Evolutionary conservation across 2,113 vertebrate species (phyloP).

Genomic region (Coptodon rendalli): DNA sequence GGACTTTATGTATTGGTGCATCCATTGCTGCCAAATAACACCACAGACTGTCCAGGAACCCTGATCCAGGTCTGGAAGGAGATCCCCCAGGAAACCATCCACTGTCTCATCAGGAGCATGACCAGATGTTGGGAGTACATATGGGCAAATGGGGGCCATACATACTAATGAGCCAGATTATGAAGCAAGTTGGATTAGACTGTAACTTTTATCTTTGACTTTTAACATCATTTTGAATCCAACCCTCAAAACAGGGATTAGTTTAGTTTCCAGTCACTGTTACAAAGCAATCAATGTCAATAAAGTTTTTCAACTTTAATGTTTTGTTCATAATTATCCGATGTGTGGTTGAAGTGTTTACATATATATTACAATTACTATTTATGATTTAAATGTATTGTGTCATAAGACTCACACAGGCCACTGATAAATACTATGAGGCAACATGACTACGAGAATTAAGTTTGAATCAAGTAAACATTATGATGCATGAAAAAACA

Average conservation of each 20-base stretch:
- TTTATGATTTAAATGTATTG: neutral
- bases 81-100: neutral
- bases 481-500: neutral
- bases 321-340: neutral
- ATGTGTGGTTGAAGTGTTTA: neutral
- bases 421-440: neutral
- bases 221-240: neutral
- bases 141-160: neutral
- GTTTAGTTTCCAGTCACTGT: neutral
- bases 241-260: neutral
- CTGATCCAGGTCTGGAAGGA: neutral
- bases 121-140: neutral
- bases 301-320: neutral
- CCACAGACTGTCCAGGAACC: neutral
- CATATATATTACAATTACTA: neutral
- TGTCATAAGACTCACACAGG: neutral
- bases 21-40: neutral
- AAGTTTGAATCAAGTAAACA: neutral
- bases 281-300: neutral
- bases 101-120: neutral
- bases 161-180: neutral
- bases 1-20: neutral
- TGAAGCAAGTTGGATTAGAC: neutral
- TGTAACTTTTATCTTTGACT: neutral
- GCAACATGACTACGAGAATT: fast-evolving